Base-by-base conservation (phyloP, 2,113 vertebrate genomes). In the Lipophrys pholis region DNA sequence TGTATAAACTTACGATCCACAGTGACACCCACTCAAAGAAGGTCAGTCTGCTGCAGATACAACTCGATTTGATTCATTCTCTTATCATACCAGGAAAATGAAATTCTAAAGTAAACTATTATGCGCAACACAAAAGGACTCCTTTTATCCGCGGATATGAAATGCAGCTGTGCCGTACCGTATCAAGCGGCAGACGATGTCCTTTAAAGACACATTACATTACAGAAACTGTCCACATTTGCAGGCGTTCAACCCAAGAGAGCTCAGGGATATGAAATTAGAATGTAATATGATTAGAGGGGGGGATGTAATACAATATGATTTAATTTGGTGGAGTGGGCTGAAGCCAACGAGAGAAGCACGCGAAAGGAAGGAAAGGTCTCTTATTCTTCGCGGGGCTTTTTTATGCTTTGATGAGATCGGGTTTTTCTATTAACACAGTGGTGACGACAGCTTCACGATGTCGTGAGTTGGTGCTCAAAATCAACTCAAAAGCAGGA, bases 201-300 rank as follows among this genome's bases (percentile, higher is more conserved):
- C 69, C 67, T 73, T 83, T 56, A 82, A 81, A 65, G 43, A 53
- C 67, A 65, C 53, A 55, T 57, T 61, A 51, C 76, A 68, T 75
- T 69, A 58, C 35, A 43, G 17, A 64, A 63, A 5, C 51, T 52
- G 42, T 74, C 74, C 5, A 8, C 6, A 16, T 21, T 39, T 76
- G 51, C 54, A 73, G 73, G 15, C 56, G 74, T 81, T 86, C 81
- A 81, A 57, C 62, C 54, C 58, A n/a, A 30, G 38, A 41, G 63
- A 63, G 76, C 65, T 65, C 40, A 3, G 50, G 69, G 78, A 85
- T 76, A 83, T 76, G 78, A 61, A 88, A 85, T 71, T 73, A 76
- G 64, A 46, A 55, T 60, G 78, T 78, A 78, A 90, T 76, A 48
- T 73, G 80, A 86, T 90, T 86, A 86, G 57, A 45, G 8, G 39